Evolutionary conservation across 92 coral and sea anemone species (phyloP).

Genomic region (Bergia puertoricense): DNA sequence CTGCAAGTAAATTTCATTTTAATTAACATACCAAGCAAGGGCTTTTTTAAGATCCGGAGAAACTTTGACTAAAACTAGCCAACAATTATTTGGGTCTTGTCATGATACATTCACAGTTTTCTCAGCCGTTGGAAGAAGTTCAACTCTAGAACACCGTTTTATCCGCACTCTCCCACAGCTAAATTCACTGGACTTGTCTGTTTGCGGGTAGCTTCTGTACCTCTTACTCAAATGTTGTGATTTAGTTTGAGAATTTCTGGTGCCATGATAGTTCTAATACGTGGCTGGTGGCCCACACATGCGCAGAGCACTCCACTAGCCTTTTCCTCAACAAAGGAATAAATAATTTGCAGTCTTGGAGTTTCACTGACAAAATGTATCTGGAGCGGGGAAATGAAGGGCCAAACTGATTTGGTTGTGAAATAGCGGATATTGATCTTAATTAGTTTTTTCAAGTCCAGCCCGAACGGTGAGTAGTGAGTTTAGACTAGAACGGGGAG

Average conservation of each 20-base stretch:
- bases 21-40: not conserved
- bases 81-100: not conserved
- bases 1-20: not conserved
- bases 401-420: slow-evolving; percentile 39
- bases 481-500: not conserved
- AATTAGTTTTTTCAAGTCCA: slow-evolving; percentile 19
- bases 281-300: slow-evolving; percentile 81
- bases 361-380: slow-evolving; percentile 54
- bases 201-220: slow-evolving; percentile 32
- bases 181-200: not conserved
- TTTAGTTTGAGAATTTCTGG: slow-evolving; percentile 35
- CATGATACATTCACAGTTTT: not conserved
- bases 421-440: slow-evolving; percentile 30
- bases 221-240: slow-evolving; percentile 22
- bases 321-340: slow-evolving; percentile 78
- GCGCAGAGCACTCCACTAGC: slow-evolving; percentile 57
- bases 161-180: not conserved
- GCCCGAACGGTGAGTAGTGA: slow-evolving; percentile 47
- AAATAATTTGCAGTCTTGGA: slow-evolving; percentile 56
- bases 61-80: no score
- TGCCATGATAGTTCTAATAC: slow-evolving; percentile 77
- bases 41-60: not conserved
- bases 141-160: not conserved
- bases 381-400: slow-evolving; percentile 59
- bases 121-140: not conserved